Evolutionary conservation across 37 sponge, comb jelly and placozoan genomes (phyloP).

Genomic region (Cladorhizidae sp.): DNA sequence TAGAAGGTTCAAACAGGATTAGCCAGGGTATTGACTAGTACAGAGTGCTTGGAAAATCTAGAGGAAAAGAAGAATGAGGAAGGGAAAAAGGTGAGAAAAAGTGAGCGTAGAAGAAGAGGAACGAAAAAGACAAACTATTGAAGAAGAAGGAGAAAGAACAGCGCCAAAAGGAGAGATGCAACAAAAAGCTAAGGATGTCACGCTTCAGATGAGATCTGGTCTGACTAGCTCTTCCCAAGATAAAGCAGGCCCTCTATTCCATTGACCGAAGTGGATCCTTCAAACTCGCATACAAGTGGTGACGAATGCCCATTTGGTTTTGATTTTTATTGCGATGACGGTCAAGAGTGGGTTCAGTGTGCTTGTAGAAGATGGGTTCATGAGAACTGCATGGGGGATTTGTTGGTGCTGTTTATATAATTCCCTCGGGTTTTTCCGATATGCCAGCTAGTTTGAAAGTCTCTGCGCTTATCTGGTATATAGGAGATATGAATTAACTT

Average conservation of each 20-base stretch:
- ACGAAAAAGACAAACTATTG: background rate
- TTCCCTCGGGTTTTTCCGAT: no score
- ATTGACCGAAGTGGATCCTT: no score
- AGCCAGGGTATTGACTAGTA: slow-evolving; percentile 13
- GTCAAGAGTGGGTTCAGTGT: slow-evolving; percentile 3
- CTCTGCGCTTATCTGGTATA: no score
- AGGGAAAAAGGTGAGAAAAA: background rate
- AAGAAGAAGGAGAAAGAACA: background rate
- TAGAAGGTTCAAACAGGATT: background rate
- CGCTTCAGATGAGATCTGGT: background rate
- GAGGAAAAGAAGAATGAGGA: background rate
- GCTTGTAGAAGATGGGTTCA: slow-evolving; percentile 5
- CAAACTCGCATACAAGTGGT: background rate
- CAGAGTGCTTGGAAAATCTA: background rate
- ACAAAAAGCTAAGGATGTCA: background rate
- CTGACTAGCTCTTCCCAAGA: background rate
- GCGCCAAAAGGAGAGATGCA: background rate
- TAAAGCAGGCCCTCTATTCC: no score
- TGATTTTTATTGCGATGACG: background rate
- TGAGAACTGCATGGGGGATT: background rate
- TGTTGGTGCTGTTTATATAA: no score
- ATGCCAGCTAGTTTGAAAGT: no score
- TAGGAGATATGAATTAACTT: no score
- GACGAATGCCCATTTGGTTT: background rate
- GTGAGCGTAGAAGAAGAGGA: background rate